phyloP scores from a whole-genome alignment of 2,113 vertebrate genomes.

The Myotis yumanensis region DNA sequence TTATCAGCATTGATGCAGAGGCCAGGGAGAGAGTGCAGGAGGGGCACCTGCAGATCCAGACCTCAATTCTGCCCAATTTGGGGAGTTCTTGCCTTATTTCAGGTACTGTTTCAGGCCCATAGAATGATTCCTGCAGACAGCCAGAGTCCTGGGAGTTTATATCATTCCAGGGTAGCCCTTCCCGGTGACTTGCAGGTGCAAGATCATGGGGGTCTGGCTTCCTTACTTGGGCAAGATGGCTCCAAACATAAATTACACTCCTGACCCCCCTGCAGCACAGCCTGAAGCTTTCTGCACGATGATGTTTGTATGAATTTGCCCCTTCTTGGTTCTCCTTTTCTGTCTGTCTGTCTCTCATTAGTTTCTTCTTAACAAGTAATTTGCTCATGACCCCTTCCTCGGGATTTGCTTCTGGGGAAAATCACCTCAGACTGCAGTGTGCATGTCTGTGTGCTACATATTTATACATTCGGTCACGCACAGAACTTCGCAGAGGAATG shows the following conservation, averaged over 20 bases:
- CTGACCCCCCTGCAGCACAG: background rate
- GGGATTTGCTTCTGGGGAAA: background rate
- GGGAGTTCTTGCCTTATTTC: background rate
- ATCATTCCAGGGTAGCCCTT: background rate
- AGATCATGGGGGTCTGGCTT: background rate
- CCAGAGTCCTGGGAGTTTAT: background rate
- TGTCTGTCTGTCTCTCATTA: background rate
- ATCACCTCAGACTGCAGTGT: background rate
- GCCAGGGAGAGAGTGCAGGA: rapidly evolving
- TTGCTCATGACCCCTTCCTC: background rate
- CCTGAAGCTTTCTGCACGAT: background rate
- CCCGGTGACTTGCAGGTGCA: background rate
- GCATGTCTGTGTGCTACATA: background rate
- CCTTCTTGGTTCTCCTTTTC: background rate
- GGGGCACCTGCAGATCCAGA: background rate
- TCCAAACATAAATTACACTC: background rate
- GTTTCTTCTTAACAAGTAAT: background rate
- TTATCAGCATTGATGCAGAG: background rate
- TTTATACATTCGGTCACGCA: background rate
- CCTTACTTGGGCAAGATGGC: rapidly evolving
- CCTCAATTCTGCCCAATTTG: background rate
- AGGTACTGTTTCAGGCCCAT: background rate
- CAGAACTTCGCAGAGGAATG: background rate
- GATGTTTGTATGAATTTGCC: background rate
- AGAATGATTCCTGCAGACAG: background rate